Evolutionary conservation across 2,888 invertebrate genomes (phyloP).

Genomic region (Heliconius hortense): DNA sequence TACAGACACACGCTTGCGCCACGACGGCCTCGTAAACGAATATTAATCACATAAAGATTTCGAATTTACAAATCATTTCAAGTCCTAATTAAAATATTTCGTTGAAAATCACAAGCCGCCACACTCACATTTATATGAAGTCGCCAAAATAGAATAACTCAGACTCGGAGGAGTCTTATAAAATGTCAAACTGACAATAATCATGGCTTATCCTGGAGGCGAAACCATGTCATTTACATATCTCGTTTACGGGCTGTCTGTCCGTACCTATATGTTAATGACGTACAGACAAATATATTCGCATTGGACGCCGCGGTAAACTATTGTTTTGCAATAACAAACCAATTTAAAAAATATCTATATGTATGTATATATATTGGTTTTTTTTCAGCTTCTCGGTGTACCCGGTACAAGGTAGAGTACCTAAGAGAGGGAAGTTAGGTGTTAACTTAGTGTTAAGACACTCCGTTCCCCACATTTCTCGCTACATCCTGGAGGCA

Average conservation of each 20-base stretch:
- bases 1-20: no score
- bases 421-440: no score
- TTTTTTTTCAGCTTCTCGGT: no score
- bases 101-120: not conserved
- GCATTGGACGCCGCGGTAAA: constrained; percentile 51
- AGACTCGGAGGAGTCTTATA: constrained; percentile 41
- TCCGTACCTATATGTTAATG: constrained; percentile 65
- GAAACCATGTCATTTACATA: constrained; percentile 67
- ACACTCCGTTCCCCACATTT: no score
- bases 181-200: constrained; percentile 52
- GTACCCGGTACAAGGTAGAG: no score
- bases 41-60: no score
- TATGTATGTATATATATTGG: constrained; percentile 5
- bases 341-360: constrained; percentile 50
- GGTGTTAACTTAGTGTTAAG: no score
- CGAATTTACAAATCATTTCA: no score
- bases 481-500: no score
- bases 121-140: not conserved
- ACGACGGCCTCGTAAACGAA: no score
- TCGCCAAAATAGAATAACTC: constrained; percentile 17
- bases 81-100: not conserved
- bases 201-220: constrained; percentile 49
- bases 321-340: constrained; percentile 58
- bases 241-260: constrained; percentile 69
- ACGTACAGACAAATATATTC: constrained; percentile 71